Base-by-base conservation (phyloP, 2,113 vertebrate genomes). In the Diphyllodes magnificus region DNA sequence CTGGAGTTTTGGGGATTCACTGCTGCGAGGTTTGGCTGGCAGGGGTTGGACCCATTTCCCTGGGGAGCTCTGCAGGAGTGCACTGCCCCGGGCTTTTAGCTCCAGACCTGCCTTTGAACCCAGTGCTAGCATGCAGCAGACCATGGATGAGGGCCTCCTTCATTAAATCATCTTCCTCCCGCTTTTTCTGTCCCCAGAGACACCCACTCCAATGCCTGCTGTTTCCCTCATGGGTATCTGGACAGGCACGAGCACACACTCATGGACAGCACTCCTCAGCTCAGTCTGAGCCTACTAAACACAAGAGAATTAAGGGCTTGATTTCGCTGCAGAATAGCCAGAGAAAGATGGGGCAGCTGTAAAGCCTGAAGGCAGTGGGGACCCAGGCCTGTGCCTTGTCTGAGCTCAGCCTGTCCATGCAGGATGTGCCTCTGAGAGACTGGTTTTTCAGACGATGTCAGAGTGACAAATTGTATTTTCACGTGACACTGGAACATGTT, bases 241-340 rank as follows among this genome's bases (percentile, higher is more conserved):
- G n/a, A 6, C 18, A 11, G 53, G 15, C 28, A 10, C 1, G 0
- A 3, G 42, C 24, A 13, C 39, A 15, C 40, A 3, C 50, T 21
- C 30, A 2, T 8, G 13, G 8, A 1, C 70, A 27, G 27, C 35
- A 8, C 0, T 0, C 20, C 47, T 45, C 1, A 30, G 45, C 11
- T 28, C 8, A 9, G 7, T 8, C 51, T 15, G 12, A 39, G 59
- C n/a, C 64, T 90, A 1, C 59, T 21, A 1, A 18, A 3, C 20
- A 56, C 10, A 28, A n/a, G 13, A 6, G 19, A 27, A 1, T 3
- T 4, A 10, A n/a, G 24, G 40, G n/a, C 40, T 69, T 27, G 28
- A 18, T 37, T 69, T 47, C 45, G 6, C 2, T 64, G 50, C 42
- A 42, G 2, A 25, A 9, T 4, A 81, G 64, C 10, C 68, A 9